Evolutionary conservation across 2,113 vertebrate species (phyloP).

Genomic region (Coptodon bakossiorum): DNA sequence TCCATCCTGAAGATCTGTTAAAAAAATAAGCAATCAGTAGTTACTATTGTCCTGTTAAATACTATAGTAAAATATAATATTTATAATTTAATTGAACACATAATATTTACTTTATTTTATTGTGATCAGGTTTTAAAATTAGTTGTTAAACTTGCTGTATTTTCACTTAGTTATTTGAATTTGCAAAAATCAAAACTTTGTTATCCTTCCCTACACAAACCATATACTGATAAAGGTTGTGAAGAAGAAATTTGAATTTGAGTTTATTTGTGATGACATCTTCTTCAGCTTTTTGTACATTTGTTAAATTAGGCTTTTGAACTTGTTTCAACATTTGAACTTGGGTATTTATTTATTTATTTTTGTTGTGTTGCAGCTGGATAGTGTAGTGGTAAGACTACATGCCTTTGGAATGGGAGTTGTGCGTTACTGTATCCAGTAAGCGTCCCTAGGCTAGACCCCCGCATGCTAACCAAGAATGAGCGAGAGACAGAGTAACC

Average conservation of each 20-base stretch:
- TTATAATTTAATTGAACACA: fast-evolving
- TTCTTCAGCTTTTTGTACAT: fast-evolving
- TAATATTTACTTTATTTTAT: neutral
- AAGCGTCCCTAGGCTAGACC: neutral
- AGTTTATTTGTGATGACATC: neutral
- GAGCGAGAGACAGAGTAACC: neutral
- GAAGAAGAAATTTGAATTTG: neutral
- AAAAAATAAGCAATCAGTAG: neutral
- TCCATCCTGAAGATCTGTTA: neutral
- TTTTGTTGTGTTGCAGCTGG: neutral
- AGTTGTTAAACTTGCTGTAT: neutral
- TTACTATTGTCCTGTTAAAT: neutral
- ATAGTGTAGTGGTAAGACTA: neutral
- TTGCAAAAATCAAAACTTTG: neutral
- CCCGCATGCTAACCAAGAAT: neutral
- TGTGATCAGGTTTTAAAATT: neutral
- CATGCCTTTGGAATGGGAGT: neutral
- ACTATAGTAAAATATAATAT: neutral
- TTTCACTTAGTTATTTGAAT: neutral
- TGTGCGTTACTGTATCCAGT: fast-evolving
- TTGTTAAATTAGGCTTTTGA: neutral
- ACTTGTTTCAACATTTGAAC: neutral
- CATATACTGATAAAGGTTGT: neutral
- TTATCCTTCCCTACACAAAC: neutral
- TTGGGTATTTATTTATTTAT: neutral